Conservation (phyloP, 1,140 invertebrate species). For the Drosophila subobscura region DNA sequence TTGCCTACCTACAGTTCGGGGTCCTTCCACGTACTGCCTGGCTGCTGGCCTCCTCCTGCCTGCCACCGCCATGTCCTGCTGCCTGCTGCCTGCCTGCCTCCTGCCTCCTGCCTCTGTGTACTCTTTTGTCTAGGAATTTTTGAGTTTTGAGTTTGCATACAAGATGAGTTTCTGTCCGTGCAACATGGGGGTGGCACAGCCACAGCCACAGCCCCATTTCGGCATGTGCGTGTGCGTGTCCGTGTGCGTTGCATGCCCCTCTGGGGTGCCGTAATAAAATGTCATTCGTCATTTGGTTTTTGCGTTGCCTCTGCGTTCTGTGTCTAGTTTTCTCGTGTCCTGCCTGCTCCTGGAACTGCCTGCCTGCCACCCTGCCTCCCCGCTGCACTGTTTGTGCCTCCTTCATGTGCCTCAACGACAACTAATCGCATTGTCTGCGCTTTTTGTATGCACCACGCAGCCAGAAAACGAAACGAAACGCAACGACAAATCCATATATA, state of each 20-base stretch:
- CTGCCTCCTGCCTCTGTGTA: constrained; percentile 45
- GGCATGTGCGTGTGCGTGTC: constrained; percentile 61
- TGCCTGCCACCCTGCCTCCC: background rate
- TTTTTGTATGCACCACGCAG: constrained; percentile 79
- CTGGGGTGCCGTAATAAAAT: constrained; percentile 79
- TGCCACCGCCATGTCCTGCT: constrained; percentile 38
- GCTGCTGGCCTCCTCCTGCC: constrained; percentile 36
- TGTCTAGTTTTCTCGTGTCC: constrained; percentile 10
- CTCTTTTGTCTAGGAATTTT: constrained; percentile 82
- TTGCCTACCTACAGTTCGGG: constrained; percentile 18
- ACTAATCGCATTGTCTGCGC: constrained; percentile 82
- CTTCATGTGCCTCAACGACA: constrained; percentile 66
- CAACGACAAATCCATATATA: constrained; percentile 53
- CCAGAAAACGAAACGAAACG: constrained; percentile 62
- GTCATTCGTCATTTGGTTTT: constrained; percentile 82
- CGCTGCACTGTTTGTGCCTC: constrained; percentile 44
- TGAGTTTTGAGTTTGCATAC: constrained; percentile 82
- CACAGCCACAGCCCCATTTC: constrained; percentile 2
- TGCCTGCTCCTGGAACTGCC: background rate
- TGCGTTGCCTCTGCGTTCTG: constrained; percentile 51
- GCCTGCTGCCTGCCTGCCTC: constrained; percentile 44
- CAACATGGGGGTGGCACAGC: background rate
- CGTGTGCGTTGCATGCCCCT: constrained; percentile 46
- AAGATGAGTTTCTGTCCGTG: constrained; percentile 74
- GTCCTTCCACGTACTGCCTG: constrained; percentile 9